phyloP scores from a whole-genome alignment of 2,797 vertebrate genomes.

The Mareca strepera region DNA sequence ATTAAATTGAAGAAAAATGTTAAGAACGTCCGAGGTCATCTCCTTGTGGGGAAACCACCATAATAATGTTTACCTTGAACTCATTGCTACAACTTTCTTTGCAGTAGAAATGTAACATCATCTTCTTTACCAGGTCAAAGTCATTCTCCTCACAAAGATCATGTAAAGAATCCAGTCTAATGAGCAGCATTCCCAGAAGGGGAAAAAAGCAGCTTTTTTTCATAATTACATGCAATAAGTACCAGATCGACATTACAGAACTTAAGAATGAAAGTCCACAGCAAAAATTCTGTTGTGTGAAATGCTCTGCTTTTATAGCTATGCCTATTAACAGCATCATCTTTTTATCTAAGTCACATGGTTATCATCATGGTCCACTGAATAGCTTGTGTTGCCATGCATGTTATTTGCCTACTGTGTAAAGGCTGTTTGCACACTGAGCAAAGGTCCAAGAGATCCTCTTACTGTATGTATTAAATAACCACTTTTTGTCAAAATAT shows the following conservation, averaged over 20 bases:
- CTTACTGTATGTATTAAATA: not conserved
- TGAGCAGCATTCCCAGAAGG: fast-evolving
- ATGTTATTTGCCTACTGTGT: not conserved
- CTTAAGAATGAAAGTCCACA: not conserved
- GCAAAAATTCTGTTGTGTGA: not conserved
- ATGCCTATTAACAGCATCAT: not conserved
- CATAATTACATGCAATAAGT: not conserved
- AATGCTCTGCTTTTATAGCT: not conserved
- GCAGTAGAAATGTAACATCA: not conserved
- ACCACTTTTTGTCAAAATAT: not conserved
- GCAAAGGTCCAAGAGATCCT: not conserved
- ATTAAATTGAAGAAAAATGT: not conserved
- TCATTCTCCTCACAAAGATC: not conserved
- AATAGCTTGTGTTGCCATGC: not conserved
- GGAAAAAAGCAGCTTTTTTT: not conserved
- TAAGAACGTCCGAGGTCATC: not conserved
- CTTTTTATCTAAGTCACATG: not conserved
- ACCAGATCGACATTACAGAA: not conserved
- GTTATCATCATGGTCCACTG: fast-evolving
- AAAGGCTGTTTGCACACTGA: not conserved
- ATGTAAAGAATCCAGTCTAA: not conserved
- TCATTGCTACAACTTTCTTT: not conserved
- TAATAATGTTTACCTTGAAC: not conserved
- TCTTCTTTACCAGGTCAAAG: not conserved
- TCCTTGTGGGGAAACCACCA: not conserved